Evolutionary conservation across 2,797 vertebrate genomes (phyloP), one percentile per base, ranked within the genome.

Genomic region (Masticophis lateralis): DNA sequence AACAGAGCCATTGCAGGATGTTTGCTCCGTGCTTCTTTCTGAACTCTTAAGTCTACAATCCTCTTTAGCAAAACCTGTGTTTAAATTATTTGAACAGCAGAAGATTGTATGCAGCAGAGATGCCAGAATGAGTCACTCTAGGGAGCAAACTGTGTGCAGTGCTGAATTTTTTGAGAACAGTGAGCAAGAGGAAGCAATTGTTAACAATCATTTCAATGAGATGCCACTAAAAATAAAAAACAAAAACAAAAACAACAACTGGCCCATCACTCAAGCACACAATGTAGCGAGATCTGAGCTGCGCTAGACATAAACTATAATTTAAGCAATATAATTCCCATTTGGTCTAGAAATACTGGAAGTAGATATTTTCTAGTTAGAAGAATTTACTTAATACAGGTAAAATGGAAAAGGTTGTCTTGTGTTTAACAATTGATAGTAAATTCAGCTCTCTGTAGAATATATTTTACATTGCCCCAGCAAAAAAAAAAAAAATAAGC

Each of bases 401-500:
- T 9, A 66, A 90, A 95, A 93, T 94, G 20, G 53, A 91, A 47
- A 63, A 57, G 10, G 0, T 2, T 43, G 22, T 89, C 61, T 92
- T 92, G 4, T 3, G 57, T 91, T 86, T 90, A 91, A 89, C 0
- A 6, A 94, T 94, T 56, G 53, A 91, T 14, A 27, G 47, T 74
- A 90, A 83, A 96, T 91, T 5, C 1, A 86, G 6, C 0, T 51
- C 55, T 60, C 2, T 20, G 60, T 28, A 95, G 95, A 95, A 95
- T 13, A 0, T 12, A 60, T 74, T 89, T 96, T 94, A 53, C 59
- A 91, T 55, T 83, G 79, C 87, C 16, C 16, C 56, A 90, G 91
- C 93, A 91, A 94, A 95, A 95, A 96, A 47, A 91, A 94, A 95
- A 95, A 53, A 53, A 9, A 94, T 91, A 79, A 91, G 60, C 90